phyloP scores from a whole-genome alignment of 2,113 vertebrate genomes.

The Mobula birostris region DNA sequence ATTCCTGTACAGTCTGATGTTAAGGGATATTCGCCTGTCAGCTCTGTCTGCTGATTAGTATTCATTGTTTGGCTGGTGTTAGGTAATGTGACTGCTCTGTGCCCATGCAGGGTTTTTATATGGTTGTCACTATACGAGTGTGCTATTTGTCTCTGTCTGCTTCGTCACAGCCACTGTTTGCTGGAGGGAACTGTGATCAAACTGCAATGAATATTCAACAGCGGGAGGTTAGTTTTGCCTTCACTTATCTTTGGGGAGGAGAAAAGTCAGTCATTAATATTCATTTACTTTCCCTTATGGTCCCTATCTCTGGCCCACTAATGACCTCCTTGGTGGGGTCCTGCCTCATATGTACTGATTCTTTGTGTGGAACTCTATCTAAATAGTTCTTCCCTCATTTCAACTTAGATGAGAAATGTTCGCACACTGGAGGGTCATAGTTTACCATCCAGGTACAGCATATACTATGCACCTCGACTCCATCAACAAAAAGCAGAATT shows the following conservation, averaged over 20 bases:
- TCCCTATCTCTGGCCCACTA: background rate
- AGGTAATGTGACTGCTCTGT: background rate
- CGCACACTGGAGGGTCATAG: background rate
- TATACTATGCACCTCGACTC: background rate
- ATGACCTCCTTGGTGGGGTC: no score
- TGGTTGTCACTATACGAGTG: conserved; percentile 6
- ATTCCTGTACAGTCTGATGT: background rate
- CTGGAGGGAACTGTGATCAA: conserved; percentile 28
- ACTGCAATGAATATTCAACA: conserved; percentile 27
- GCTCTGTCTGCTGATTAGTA: conserved; percentile 26
- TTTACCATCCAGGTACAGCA: background rate
- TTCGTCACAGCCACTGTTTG: conserved; percentile 17
- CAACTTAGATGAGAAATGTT: background rate
- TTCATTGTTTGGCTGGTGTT: conserved; percentile 1
- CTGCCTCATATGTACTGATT: no score
- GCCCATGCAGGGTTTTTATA: no score
- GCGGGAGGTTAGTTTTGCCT: conserved; percentile 2
- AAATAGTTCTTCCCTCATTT: background rate
- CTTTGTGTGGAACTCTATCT: background rate
- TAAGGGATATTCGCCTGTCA: background rate
- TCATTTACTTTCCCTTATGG: background rate
- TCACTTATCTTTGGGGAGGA: conserved; percentile 1
- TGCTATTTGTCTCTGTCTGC: conserved; percentile 33
- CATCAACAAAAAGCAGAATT: no score
- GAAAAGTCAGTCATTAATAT: background rate